Percentiles rank a stretch among this genome's conserved stretches.
Evolutionary conservation across 1,140 invertebrate genomes (phyloP).

Genomic region (Drosophila nigrodunni): DNA sequence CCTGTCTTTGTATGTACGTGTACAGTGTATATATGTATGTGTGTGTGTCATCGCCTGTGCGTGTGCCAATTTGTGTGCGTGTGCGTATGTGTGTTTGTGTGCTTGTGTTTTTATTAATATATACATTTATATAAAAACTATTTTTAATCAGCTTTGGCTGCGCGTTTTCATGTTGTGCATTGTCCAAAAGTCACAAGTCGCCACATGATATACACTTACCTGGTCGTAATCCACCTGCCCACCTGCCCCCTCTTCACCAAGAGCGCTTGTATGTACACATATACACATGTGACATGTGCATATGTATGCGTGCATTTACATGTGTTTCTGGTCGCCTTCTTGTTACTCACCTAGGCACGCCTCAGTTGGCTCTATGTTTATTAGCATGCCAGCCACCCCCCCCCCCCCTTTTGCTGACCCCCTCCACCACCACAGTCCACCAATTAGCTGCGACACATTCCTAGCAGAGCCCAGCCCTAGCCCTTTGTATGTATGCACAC

Average conservation of each 20-base stretch:
- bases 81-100: background rate
- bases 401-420: background rate
- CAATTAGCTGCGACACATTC: background rate
- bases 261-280: background rate
- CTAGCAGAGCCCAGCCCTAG: slow-evolving; percentile 1
- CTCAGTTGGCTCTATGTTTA: slow-evolving; percentile 19
- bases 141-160: slow-evolving; percentile 51
- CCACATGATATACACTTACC: slow-evolving; percentile 29
- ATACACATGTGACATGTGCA: background rate
- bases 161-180: slow-evolving; percentile 44
- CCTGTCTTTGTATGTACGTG: background rate
- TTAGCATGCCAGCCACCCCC: slow-evolving; percentile 11
- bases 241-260: background rate
- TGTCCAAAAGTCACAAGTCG: slow-evolving; percentile 41
- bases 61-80: background rate
- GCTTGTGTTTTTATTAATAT: slow-evolving; percentile 10
- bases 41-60: slow-evolving; percentile 5
- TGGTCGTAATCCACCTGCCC: background rate
- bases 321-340: slow-evolving; percentile 3
- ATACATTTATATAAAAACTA: slow-evolving; percentile 15
- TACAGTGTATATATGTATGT: background rate
- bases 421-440: too few species aligned
- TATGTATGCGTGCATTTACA: slow-evolving; percentile 5
- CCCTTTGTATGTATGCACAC: background rate
- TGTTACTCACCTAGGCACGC: slow-evolving; percentile 18